Evolutionary conservation across 2,797 vertebrate species (phyloP), one percentile per base, ranked within the genome.

Genomic region (Chloroceryle inda): DNA sequence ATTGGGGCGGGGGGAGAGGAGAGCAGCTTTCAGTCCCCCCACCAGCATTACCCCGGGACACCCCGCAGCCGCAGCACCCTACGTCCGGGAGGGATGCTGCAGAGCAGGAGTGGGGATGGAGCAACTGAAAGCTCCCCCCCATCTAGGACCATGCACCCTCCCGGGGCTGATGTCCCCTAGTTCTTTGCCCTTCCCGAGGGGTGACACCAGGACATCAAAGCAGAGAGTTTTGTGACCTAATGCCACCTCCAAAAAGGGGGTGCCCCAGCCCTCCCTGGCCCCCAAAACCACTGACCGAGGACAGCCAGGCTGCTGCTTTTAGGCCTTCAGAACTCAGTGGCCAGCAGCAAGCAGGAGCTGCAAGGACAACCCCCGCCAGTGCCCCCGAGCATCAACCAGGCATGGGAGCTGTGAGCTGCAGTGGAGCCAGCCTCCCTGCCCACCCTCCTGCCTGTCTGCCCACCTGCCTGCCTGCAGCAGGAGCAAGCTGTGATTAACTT

Each of bases 401-500:
- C 73, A 40, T 2, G 29, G 66, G 92, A 94, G 88, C 87, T 42
- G 89, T 9, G 68, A 78, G 85, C 97, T 85, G 97, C 97, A 96
- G 94, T 33, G 29, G 82, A 76, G 67, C 85, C 72, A 2, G 56
- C 78, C 72, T 2, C 59, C 69, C 66, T 10, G 81, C 89, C 61
- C 49, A 52, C 49, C 49, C 49, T 14, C 45, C 21, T 45, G 45
- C 45, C 45, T 22, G 21, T 13, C 49, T 50, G 49, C 26, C 49
- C 49, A 50, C 49, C 49, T 50, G 49, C 49, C 69, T 9, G 81
- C 91, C 61, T 84, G 92, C 97, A 50, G 97, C 97, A 97, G 94
- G 79, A 91, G 67, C 61, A 50, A 89, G 90, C 89, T 47, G 84
- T 75, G 88, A 96, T 95, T 91, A 96, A 96, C 92, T 97, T 96